Evolutionary conservation across 1,140 invertebrate genomes (phyloP), one percentile per base, ranked within the genome.

Genomic region (Pseudomyrmex sp.): DNA sequence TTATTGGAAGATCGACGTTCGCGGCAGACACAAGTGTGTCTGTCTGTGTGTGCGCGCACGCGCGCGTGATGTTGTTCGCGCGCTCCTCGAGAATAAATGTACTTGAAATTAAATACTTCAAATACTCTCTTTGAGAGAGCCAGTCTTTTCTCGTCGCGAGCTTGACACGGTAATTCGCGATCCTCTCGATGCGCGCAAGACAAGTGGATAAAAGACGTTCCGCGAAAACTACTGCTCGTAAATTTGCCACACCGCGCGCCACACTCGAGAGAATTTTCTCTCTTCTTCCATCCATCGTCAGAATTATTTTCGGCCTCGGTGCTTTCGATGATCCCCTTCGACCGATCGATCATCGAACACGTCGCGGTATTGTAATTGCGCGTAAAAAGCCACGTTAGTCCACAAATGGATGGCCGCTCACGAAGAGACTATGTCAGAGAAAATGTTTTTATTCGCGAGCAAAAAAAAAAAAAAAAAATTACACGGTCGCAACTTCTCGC

Each of bases 341-440:
- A 63, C 46, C 62, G 65, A 79, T 69, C 76, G 76, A 54, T 59
- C 76, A 54, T 52, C 76, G 65, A 70, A 54, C 70, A 59, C 65
- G 76, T 59, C 66, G 76, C 65, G 35, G 20, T 70, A 35, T 80
- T 70, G 65, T 59, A 70, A 80, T 80, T 70, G 52, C 65, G 76
- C 20, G 66, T 63, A 80, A 80, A 80, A 70, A 59, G 76, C 59
- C 54, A 20, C 52, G 44, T 26, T 26, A 26, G 26, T 54, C 44
- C 52, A 56, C 76, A 44, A 69, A 26, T 52, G 35, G 35, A 23
- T 12, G 46, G 65, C 12, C 13, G 18, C 5, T 79, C 23, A 5
- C 54, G 12, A 80, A 48, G 1, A 7, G 35, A 35, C 35, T 26
- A 15, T 9, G 20, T 48, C 9, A 15, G 66, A 70, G n/a, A 35